Conservation (phyloP, 1,140 invertebrate genomes). For the Atopsyche davidsoni region DNA sequence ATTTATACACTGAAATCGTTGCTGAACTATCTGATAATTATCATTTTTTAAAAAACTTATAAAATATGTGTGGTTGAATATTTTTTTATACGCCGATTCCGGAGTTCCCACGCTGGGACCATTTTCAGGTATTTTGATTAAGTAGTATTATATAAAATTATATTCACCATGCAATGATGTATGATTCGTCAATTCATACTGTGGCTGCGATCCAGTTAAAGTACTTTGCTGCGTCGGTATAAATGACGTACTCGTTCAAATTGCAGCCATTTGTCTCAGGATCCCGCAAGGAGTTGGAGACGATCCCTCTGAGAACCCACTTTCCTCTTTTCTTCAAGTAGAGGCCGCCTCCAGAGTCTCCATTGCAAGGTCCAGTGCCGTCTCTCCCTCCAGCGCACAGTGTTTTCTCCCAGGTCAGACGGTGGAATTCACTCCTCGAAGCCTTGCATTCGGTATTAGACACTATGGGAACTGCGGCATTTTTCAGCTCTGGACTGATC, state of each 20-base stretch:
- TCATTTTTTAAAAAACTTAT: no score
- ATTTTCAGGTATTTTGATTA: no score
- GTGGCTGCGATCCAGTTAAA: constrained; percentile 40
- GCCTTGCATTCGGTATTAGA: constrained; percentile 33
- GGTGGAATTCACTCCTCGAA: constrained; percentile 29
- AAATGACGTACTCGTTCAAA: constrained; percentile 45
- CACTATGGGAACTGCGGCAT: constrained; percentile 37
- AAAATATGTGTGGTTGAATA: no score
- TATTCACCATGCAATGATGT: no score
- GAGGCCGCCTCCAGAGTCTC: constrained; percentile 45
- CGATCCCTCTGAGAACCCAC: constrained; percentile 47
- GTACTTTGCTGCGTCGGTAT: constrained; percentile 47
- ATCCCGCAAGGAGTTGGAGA: constrained; percentile 43
- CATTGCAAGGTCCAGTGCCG: constrained; percentile 42
- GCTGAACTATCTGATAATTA: no score
- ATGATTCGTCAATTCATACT: not conserved
- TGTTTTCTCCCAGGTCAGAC: constrained; percentile 33
- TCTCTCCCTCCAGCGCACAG: constrained; percentile 44
- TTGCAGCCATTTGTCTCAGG: constrained; percentile 40
- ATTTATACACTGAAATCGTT: no score
- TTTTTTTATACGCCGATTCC: no score
- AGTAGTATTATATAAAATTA: no score
- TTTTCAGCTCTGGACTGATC: constrained; percentile 33
- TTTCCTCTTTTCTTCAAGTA: constrained; percentile 30
- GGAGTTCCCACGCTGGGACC: no score